These are phyloP conservation scores for Thymallus thymallus DNA, from an alignment of 2,113 vertebrate genomes.

Conservation along the genomic window DNA sequence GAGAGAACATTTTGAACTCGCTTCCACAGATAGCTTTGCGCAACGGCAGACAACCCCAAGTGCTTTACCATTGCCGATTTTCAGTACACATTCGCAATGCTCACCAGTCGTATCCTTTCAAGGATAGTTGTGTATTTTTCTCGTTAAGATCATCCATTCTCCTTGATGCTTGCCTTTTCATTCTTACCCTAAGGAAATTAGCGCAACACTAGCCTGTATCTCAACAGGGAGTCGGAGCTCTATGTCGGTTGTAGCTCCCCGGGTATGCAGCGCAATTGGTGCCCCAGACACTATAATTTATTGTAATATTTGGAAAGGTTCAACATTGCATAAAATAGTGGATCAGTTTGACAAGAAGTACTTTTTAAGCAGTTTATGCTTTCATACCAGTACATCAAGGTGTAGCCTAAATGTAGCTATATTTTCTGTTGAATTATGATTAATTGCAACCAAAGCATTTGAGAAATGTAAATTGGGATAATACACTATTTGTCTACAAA, in stretches of 20 bases:
- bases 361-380: too few species aligned
- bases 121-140: not conserved
- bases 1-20: not conserved
- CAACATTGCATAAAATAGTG: not conserved
- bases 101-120: not conserved
- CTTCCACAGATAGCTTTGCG: not conserved
- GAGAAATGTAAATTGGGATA: not conserved
- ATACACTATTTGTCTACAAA: not conserved
- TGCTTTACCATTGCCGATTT: not conserved
- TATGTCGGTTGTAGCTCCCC: not conserved
- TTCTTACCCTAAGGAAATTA: slow-evolving; percentile 17
- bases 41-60: not conserved
- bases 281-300: slow-evolving; percentile 25
- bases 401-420: not conserved
- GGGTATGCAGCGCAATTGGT: not conserved
- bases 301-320: slow-evolving; percentile 48
- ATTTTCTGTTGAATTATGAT: not conserved
- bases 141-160: slow-evolving; percentile 5
- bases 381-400: not conserved
- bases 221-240: slow-evolving; percentile 55
- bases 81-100: not conserved
- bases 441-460: too few species aligned
- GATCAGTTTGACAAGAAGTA: not conserved
- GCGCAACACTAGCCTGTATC: slow-evolving; percentile 30
- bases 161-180: slow-evolving; percentile 7